Percentiles rank a stretch among this genome's conserved stretches.
Evolutionary conservation across 35 echinoderm and acorn worm genomes (phyloP).

Genomic region (Diadema setosum): DNA sequence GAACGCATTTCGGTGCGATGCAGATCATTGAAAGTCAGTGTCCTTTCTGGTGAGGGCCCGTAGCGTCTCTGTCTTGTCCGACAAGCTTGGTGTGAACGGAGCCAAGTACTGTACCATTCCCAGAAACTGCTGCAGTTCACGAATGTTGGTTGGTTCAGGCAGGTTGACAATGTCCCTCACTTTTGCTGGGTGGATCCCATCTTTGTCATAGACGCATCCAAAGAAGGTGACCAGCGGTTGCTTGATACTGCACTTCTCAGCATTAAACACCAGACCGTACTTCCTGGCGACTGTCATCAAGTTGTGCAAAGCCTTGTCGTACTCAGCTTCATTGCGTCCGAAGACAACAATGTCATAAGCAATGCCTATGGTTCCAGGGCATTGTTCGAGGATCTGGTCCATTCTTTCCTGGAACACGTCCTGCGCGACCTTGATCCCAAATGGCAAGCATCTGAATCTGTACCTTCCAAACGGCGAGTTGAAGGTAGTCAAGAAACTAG

Average conservation of each 20-base stretch:
- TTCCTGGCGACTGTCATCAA: background rate
- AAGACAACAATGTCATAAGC: constrained; percentile 61
- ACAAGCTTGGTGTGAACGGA: constrained; percentile 23
- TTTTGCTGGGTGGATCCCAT: constrained; percentile 19
- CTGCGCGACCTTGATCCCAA: constrained; percentile 34
- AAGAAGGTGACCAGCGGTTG: constrained; percentile 30
- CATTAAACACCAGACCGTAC: constrained; percentile 35
- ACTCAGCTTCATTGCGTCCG: constrained; percentile 8
- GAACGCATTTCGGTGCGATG: constrained; percentile 18
- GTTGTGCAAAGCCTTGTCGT: background rate
- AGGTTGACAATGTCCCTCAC: constrained; percentile 14
- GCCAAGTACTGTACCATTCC: constrained; percentile 47
- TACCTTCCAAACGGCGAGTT: constrained; percentile 36
- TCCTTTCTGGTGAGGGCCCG: background rate
- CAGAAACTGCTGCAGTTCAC: constrained; percentile 38
- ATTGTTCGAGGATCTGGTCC: constrained; percentile 44
- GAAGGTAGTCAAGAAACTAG: constrained; percentile 31
- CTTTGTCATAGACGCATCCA: constrained; percentile 25
- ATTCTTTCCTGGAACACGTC: constrained; percentile 53
- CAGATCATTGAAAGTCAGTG: constrained; percentile 10
- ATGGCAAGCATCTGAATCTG: constrained; percentile 37
- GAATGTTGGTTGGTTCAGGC: background rate
- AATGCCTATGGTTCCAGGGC: constrained; percentile 39
- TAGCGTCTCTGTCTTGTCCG: no score
- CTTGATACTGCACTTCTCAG: constrained; percentile 34